Conservation (phyloP, 2,113 vertebrate genomes). For the Silurus asotus region DNA sequence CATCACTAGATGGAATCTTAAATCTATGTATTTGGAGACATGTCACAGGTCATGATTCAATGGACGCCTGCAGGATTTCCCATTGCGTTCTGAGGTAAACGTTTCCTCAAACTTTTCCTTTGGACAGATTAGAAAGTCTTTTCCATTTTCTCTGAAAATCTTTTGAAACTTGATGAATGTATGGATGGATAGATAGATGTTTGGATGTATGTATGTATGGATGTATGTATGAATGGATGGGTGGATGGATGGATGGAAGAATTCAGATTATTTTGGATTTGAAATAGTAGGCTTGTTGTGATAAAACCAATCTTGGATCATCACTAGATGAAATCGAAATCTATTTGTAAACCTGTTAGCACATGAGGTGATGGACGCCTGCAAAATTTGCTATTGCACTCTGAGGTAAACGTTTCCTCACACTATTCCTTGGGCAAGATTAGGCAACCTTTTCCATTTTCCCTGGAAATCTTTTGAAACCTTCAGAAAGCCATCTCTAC, state of each 20-base stretch:
- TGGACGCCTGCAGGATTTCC: background rate
- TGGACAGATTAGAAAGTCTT: slow-evolving; percentile 36
- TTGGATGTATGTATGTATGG: too few relatives aligned
- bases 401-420: background rate
- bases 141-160: slow-evolving; percentile 25
- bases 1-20: background rate
- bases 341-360: background rate
- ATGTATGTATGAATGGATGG: too few relatives aligned
- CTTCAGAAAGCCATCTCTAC: slow-evolving; percentile 27
- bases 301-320: background rate
- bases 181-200: too few relatives aligned
- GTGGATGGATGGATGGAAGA: too few relatives aligned
- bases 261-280: background rate
- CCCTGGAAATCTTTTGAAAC: slow-evolving; percentile 22
- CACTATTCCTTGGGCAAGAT: slow-evolving; percentile 19
- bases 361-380: background rate
- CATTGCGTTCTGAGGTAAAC: too few relatives aligned
- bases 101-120: background rate
- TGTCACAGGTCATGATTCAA: background rate
- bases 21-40: background rate
- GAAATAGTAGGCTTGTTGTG: background rate
- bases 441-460: slow-evolving; percentile 36
- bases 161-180: slow-evolving; percentile 4
- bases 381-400: background rate
- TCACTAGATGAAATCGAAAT: background rate